Conservation (phyloP, 2,113 vertebrate species). For the Hymenochirus boettgeri region DNA sequence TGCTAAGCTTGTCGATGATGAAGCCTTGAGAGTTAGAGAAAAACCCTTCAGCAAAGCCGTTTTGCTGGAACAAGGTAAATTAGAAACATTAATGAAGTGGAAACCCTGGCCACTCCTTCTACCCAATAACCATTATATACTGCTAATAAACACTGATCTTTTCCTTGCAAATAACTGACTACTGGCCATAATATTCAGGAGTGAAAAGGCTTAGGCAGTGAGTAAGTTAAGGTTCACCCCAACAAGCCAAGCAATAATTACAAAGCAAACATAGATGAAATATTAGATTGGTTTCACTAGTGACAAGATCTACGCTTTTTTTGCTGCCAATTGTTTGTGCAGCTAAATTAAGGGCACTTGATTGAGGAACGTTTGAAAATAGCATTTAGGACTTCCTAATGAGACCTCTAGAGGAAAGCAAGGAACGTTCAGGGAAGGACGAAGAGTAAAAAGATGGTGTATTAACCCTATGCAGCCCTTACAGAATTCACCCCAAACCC, state of each 20-base stretch:
- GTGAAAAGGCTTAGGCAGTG: slow-evolving; percentile 20
- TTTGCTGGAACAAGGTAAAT: slow-evolving; percentile 26
- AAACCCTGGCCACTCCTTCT: slow-evolving; percentile 5
- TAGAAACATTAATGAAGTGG: slow-evolving; percentile 13
- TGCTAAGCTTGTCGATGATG: slow-evolving; percentile 21
- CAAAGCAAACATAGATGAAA: slow-evolving; percentile 69
- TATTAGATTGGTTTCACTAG: slow-evolving; percentile 54
- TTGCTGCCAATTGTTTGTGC: slow-evolving; percentile 65
- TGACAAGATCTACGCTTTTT: slow-evolving; percentile 63
- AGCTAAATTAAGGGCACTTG: slow-evolving; percentile 70
- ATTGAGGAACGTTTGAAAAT: slow-evolving; percentile 75
- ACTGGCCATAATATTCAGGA: slow-evolving; percentile 18
- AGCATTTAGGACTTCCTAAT: slow-evolving; percentile 71
- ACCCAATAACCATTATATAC: slow-evolving; percentile 14
- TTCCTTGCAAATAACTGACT: slow-evolving; percentile 10
- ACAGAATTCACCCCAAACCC: too few relatives aligned
- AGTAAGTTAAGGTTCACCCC: slow-evolving; percentile 33
- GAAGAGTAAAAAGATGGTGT: slow-evolving; percentile 36
- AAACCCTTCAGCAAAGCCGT: slow-evolving; percentile 11
- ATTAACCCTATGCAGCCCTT: slow-evolving; percentile 59
- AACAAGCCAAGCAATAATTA: slow-evolving; percentile 57
- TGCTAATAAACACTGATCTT: slow-evolving; percentile 15
- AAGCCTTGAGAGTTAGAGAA: slow-evolving; percentile 13
- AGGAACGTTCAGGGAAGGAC: slow-evolving; percentile 51
- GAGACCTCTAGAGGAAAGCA: slow-evolving; percentile 70